phyloP scores from a whole-genome alignment of 2,888 invertebrate species.

The Crepidodera aurea region DNA sequence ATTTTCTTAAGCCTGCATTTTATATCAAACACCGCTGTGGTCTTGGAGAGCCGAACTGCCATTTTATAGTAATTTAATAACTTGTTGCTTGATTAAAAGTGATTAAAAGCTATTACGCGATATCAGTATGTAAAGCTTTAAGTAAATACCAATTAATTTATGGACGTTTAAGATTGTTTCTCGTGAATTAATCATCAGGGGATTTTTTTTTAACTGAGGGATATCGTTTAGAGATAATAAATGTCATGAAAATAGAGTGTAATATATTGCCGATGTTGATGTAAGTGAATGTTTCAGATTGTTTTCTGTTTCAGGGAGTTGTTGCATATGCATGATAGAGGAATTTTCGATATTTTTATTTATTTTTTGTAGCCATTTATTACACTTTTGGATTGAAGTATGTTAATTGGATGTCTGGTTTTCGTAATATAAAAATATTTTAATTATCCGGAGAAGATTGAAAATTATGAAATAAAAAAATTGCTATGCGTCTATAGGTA shows the following conservation, averaged over 20 bases:
- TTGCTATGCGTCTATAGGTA: too few relatives aligned
- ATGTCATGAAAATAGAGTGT: constrained; percentile 24
- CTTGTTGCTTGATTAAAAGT: constrained; percentile 43
- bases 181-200: constrained; percentile 36
- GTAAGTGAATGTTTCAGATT: constrained; percentile 11
- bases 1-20: constrained; percentile 29
- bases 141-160: constrained; percentile 47
- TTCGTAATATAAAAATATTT: constrained; percentile 4
- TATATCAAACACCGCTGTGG: constrained; percentile 14
- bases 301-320: constrained; percentile 5
- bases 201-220: not conserved
- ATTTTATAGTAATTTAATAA: constrained; percentile 45
- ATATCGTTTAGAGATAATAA: constrained; percentile 27
- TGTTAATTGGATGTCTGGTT: constrained; percentile 1
- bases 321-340: not conserved
- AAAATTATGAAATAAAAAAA: constrained; percentile 3
- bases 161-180: constrained; percentile 37
- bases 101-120: constrained; percentile 45
- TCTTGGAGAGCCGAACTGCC: constrained; percentile 28
- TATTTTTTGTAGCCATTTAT: not conserved
- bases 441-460: constrained; percentile 1
- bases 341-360: not conserved
- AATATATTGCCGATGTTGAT: constrained; percentile 18
- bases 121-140: constrained; percentile 46
- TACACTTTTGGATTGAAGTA: constrained; percentile 7